Conservation (phyloP, 2,797 vertebrate species). For the Hybognathus amarus region DNA sequence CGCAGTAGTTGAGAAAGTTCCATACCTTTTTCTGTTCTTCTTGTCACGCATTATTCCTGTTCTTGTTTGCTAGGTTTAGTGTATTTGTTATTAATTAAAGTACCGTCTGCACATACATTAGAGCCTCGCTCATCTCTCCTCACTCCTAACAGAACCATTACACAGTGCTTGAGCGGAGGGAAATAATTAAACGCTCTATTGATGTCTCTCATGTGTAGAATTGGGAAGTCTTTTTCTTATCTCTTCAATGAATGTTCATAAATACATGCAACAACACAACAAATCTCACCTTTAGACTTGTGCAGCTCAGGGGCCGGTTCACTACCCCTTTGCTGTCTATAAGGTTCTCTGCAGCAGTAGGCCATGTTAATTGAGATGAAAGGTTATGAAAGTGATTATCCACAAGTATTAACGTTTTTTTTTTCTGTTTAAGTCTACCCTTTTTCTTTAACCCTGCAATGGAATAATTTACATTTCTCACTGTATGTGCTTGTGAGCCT, state of each 20-base stretch:
- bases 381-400: slow-evolving; percentile 10
- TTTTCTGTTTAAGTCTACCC: not conserved
- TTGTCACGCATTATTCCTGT: not conserved
- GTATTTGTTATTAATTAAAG: not conserved
- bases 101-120: not conserved
- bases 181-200: not conserved
- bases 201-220: too few species aligned
- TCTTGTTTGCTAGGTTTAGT: not conserved
- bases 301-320: not conserved
- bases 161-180: not conserved
- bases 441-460: not conserved
- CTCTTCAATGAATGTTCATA: not conserved
- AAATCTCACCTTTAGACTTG: not conserved
- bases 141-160: too few species aligned
- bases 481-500: not conserved
- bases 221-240: not conserved
- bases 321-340: not conserved
- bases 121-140: not conserved
- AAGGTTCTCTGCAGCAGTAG: not conserved
- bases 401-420: not conserved
- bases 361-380: not conserved
- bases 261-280: not conserved
- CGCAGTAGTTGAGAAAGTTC: too few species aligned
- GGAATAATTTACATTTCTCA: not conserved
- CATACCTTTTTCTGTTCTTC: too few species aligned